Evolutionary conservation across 2,797 vertebrate genomes (phyloP).

Genomic region (Chloroceryle amazona): DNA sequence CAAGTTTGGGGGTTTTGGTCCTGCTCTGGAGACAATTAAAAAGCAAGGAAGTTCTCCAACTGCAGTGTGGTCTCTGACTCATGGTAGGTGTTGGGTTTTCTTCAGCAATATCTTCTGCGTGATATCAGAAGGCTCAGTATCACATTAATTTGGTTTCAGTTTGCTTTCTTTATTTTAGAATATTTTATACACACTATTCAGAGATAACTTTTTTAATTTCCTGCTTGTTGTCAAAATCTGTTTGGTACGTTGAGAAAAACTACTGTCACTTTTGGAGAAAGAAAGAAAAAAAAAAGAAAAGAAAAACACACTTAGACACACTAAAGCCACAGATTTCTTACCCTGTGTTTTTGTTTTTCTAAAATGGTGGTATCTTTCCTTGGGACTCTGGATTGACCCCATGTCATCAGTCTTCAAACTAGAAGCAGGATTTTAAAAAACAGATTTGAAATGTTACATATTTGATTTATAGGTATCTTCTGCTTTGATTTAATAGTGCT

Average conservation of each 20-base stretch:
- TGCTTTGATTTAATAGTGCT: neutral
- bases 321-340: neutral
- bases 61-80: neutral
- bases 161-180: neutral
- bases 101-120: neutral
- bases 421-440: neutral
- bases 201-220: constrained; percentile 65
- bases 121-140: neutral
- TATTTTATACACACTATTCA: constrained; percentile 29
- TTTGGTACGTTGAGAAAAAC: neutral
- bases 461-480: neutral
- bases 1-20: neutral
- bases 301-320: neutral
- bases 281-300: neutral
- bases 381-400: neutral
- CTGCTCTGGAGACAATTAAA: neutral
- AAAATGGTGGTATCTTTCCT: neutral
- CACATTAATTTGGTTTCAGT: neutral
- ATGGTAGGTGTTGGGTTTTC: neutral
- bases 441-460: neutral
- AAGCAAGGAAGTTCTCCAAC: neutral
- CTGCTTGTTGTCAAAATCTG: constrained; percentile 26
- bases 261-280: neutral
- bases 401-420: neutral
- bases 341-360: neutral